Evolutionary conservation across 2,797 vertebrate species (phyloP).

Genomic region (Synaphobranchus kaupii): DNA sequence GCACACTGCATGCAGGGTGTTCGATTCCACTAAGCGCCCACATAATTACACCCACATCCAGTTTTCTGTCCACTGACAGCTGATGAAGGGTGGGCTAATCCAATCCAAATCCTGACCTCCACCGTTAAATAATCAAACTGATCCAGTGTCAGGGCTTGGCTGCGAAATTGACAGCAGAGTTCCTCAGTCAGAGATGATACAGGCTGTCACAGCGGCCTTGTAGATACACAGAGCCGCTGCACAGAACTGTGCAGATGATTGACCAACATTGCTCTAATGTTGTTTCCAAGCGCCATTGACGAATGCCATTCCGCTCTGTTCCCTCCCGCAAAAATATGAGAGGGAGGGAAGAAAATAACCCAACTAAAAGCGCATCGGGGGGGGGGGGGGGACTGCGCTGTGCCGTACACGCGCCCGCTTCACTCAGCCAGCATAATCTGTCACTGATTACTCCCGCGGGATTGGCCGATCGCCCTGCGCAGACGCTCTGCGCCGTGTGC

Average conservation of each 20-base stretch:
- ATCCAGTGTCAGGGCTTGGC: neutral
- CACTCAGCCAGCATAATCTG: conserved; percentile 1
- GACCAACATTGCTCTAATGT: neutral
- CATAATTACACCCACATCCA: neutral
- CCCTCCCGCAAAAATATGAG: neutral
- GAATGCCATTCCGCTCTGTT: too few species aligned
- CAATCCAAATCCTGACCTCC: neutral
- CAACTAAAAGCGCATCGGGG: neutral
- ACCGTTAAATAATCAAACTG: neutral
- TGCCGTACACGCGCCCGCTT: neutral
- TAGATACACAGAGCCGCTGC: neutral
- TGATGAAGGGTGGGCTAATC: neutral
- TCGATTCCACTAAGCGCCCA: neutral
- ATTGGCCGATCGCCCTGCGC: conserved; percentile 2
- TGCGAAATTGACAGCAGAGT: neutral
- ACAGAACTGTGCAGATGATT: neutral
- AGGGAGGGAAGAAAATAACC: neutral
- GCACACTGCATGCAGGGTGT: too few species aligned
- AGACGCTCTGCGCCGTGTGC: neutral
- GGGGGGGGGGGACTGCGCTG: neutral
- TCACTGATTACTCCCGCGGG: neutral
- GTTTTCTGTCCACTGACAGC: neutral
- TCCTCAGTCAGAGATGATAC: neutral
- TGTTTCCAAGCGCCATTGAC: neutral
- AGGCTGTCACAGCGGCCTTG: neutral